Base-by-base conservation (phyloP, 2,797 vertebrate genomes). In the Garrulus glandarius region DNA sequence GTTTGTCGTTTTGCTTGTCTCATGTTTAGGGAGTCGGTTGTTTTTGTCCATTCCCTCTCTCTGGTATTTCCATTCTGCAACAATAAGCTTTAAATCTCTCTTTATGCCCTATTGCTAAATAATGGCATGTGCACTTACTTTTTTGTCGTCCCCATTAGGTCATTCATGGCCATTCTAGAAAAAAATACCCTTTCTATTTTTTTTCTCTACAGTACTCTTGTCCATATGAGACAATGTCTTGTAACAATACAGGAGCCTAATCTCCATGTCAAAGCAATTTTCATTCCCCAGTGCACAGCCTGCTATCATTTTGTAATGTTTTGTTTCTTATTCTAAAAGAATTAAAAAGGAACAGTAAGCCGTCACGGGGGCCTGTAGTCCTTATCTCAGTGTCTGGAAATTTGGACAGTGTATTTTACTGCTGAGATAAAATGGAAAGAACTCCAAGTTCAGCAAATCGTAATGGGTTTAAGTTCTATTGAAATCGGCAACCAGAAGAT, bases 241-340 rank as follows among this genome's bases (percentile, higher is more conserved):
- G 98, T 98, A 99, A 99, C 99, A 99, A 99, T 99, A 98, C 98
- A 97, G 97, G 98, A 98, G 98, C 98, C 98, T 99, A 99, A 99
- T 99, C 99, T 99, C 99, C 98, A 98, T 99, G 99, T 99, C 98
- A 98, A 99, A 99, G 99, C 99, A 98, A 98, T 99, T 99, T 99
- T 98, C 98, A 98, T 99, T 99, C 99, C 99, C 99, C 98, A 98
- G 99, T 98, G 98, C 99, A 98, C 98, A 98, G 98, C 98, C 98
- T 98, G 98, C 99, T 99, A 99, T 99, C 98, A 98, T 99, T 99
- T 99, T 99, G 99, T 99, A 98, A 98, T 98, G 98, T 99, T 99
- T 99, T 99, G 99, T 99, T 99, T 98, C 98, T 99, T 99, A 99
- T 99, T 99, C 98, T 99, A 98, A 99, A 98, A 98, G 98, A 98